A percentile compares a stretch with the other conserved stretches of the same genome.
These are phyloP conservation scores for Caenorhabditis brenneri DNA, from an alignment of 1,140 invertebrate species.

Conservation along the genomic window DNA sequence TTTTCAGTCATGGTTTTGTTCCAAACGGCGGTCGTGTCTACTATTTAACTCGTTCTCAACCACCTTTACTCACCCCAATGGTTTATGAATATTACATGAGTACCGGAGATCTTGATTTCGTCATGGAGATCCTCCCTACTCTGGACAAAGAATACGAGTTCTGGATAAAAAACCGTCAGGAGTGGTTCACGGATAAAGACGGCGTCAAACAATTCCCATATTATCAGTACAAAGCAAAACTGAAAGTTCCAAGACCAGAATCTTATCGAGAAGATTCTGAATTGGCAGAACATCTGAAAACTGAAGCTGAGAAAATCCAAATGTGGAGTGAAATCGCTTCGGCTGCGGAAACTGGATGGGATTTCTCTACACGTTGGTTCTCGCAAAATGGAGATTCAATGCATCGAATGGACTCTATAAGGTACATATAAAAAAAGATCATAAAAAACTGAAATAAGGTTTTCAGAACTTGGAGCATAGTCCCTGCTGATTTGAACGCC, in stretches of 20 bases:
- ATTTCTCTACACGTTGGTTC: constrained; percentile 91
- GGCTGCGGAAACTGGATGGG: constrained; percentile 90
- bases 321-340: constrained; percentile 82
- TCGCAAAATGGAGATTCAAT: constrained; percentile 71
- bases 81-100: constrained; percentile 78
- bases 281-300: constrained; percentile 59
- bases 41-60: constrained; percentile 83
- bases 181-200: constrained; percentile 54
- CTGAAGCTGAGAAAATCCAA: constrained; percentile 51
- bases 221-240: constrained; percentile 64
- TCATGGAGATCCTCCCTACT: constrained; percentile 67
- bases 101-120: constrained; percentile 79
- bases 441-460: not conserved
- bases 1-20: constrained; percentile 77
- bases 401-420: constrained; percentile 47
- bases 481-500: constrained; percentile 85
- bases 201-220: constrained; percentile 64
- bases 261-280: constrained; percentile 58
- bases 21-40: constrained; percentile 88
- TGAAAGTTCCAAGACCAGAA: constrained; percentile 58
- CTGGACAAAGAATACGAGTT: constrained; percentile 69
- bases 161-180: constrained; percentile 61
- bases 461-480: constrained; percentile 73
- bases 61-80: constrained; percentile 84
- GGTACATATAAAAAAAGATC: not conserved